Conservation (phyloP, 2,888 invertebrate genomes). For the Limnephilus marmoratus region DNA sequence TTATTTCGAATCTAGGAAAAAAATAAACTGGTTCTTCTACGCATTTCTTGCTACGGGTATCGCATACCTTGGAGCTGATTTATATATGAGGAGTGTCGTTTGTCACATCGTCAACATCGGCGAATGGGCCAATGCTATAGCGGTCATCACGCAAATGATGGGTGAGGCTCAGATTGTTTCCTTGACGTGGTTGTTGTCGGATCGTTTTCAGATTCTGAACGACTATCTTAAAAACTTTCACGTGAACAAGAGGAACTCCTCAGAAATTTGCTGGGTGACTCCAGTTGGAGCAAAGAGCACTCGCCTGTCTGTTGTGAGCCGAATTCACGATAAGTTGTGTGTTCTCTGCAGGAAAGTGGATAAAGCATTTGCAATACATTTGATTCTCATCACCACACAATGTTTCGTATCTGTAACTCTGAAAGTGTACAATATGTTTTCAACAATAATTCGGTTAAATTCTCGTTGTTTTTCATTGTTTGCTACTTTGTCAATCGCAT, state of each 20-base stretch:
- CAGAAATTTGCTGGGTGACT: slow-evolving; percentile 51
- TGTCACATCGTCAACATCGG: background rate
- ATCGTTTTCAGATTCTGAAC: slow-evolving; percentile 53
- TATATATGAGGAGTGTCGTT: slow-evolving; percentile 1
- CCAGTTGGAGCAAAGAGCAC: slow-evolving; percentile 45
- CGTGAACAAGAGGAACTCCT: background rate
- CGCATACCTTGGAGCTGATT: slow-evolving; percentile 19
- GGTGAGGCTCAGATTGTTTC: slow-evolving; percentile 52
- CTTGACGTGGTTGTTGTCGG: slow-evolving; percentile 34
- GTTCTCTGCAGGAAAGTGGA: slow-evolving; percentile 46
- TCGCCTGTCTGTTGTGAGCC: slow-evolving; percentile 48
- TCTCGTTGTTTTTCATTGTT: slow-evolving; percentile 6
- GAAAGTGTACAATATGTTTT: slow-evolving; percentile 58
- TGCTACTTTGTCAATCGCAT: slow-evolving; percentile 27
- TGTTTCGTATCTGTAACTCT: slow-evolving; percentile 58
- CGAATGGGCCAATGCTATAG: background rate
- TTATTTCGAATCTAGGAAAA: slow-evolving; percentile 32
- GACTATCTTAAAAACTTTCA: slow-evolving; percentile 49
- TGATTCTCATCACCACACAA: slow-evolving; percentile 52
- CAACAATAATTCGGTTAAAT: slow-evolving; percentile 47
- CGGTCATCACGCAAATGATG: slow-evolving; percentile 45
- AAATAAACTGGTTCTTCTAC: slow-evolving; percentile 27
- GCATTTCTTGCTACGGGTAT: background rate
- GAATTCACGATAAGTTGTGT: slow-evolving; percentile 60
- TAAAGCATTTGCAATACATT: slow-evolving; percentile 42